A percentile compares a stretch with the other conserved stretches of the same genome.
Evolutionary conservation across 2,113 vertebrate genomes (phyloP).

Genomic region (Helogale parvula): DNA sequence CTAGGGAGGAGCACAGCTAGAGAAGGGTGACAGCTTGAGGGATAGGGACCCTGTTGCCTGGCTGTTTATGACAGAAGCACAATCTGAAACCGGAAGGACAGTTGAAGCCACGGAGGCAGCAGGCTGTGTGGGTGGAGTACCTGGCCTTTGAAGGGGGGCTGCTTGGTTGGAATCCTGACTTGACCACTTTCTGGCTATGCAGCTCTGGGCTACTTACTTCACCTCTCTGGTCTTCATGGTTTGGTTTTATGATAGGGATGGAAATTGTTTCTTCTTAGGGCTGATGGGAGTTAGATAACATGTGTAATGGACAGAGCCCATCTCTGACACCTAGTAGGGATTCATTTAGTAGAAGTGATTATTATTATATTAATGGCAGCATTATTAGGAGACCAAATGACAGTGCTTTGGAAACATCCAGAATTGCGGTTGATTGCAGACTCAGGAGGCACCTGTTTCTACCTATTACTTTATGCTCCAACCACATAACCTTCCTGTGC

Average conservation of each 20-base stretch:
- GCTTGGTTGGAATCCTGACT: background rate
- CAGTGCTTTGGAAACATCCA: background rate
- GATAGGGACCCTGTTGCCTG: background rate
- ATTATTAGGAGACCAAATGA: background rate
- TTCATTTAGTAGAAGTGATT: background rate
- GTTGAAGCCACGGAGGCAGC: background rate
- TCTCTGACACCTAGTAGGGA: background rate
- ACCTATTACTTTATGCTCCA: background rate
- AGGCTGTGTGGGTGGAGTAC: rapidly evolving
- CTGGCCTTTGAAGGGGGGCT: background rate
- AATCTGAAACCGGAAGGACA: background rate
- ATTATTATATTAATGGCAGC: background rate
- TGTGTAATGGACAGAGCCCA: background rate
- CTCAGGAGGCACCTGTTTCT: background rate
- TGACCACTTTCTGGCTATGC: background rate
- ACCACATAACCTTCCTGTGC: background rate
- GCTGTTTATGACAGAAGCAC: background rate
- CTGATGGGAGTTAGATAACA: background rate
- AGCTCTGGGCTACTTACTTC: background rate
- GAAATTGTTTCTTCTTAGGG: background rate
- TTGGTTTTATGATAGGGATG: background rate
- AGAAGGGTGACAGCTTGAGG: background rate
- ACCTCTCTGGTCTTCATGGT: background rate
- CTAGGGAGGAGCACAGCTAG: background rate
- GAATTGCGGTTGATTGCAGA: background rate